Evolutionary conservation across 2,888 invertebrate genomes (phyloP), one percentile per base, ranked within the genome.

Genomic region (Archips xylosteana): DNA sequence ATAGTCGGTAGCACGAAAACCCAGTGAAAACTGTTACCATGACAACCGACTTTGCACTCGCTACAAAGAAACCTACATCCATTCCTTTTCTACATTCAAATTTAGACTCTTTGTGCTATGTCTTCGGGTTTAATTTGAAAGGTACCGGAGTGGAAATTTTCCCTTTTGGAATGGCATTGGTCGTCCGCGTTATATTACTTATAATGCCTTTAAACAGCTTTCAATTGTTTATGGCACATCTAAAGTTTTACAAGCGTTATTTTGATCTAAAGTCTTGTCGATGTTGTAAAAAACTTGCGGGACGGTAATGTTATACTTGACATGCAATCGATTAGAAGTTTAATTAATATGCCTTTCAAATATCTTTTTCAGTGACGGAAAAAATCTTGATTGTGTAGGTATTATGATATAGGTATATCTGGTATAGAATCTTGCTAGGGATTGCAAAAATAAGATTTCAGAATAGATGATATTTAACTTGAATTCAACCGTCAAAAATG

Each of bases 1-100:
- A 62, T 67, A 61, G 54, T 54, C 71, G 36, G 54, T 12, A 15
- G 39, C 67, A 62, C 45, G 67, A 54, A 61, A 66, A 57, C 32
- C 32, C 32, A 12, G 57, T 23, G 42, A 13, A 45, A 9, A 5
- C 45, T 12, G 62, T 62, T 13, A 2, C 32, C 23, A 45, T 62
- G 32, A 47, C 10, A 34, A 59, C 64, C 57, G 15, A 32, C 42
- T 4, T 0, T 12, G 10, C 3, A 32, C 10, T 12, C 9, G 3
- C 57, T 32, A 32, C 32, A 10, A 57, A 57, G 6, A 5, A 32
- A 57, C 5, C 32, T 12, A 70, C 9, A 47, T 9, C 34, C 23
- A 13, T 13, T n/a, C 32, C 23, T 32, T 12, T 12, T 1, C 23
- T 10, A 3, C 32, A 3, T 12, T 5, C 23, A 23, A 54, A 32